Conservation (phyloP, 2,888 invertebrate species). For the Harpagoxenus sublaevis region DNA sequence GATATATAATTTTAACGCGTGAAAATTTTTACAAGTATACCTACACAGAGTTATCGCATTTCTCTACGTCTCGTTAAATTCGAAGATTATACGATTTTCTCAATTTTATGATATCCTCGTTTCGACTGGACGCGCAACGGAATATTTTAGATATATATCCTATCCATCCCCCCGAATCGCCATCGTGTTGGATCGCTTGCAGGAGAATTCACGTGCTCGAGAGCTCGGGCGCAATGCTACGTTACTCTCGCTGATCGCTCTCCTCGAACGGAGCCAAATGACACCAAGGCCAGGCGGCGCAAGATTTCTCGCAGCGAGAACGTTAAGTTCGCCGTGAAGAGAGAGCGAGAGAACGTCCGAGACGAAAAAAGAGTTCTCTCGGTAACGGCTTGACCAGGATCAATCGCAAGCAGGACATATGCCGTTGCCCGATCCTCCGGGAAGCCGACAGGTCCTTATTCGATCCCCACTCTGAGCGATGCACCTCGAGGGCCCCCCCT, state of each 20-base stretch:
- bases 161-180: not conserved
- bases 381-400: constrained; percentile 65
- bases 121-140: not conserved
- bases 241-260: constrained; percentile 61
- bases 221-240: constrained; percentile 2
- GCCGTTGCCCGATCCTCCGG: constrained; percentile 38
- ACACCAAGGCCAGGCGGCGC: constrained; percentile 71
- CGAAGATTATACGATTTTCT: not conserved
- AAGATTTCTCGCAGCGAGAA: constrained; percentile 66
- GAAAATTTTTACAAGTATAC: not conserved
- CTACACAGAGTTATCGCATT: no score
- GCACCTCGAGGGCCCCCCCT: constrained; percentile 1
- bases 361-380: constrained; percentile 22
- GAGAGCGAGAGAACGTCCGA: constrained; percentile 1
- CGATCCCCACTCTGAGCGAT: constrained; percentile 49
- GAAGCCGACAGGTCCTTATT: constrained; percentile 27
- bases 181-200: not conserved
- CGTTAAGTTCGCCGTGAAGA: constrained; percentile 51
- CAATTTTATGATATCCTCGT: not conserved
- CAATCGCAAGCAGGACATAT: constrained; percentile 53
- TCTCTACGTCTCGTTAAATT: not conserved
- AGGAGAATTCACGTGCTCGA: constrained; percentile 12
- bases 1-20: not conserved
- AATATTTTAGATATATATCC: constrained; percentile 13
- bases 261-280: constrained; percentile 62